Percentiles rank a stretch among this genome's conserved stretches.
phyloP scores from a whole-genome alignment of 2,797 vertebrate genomes.

The Apogon hyalosoma region DNA sequence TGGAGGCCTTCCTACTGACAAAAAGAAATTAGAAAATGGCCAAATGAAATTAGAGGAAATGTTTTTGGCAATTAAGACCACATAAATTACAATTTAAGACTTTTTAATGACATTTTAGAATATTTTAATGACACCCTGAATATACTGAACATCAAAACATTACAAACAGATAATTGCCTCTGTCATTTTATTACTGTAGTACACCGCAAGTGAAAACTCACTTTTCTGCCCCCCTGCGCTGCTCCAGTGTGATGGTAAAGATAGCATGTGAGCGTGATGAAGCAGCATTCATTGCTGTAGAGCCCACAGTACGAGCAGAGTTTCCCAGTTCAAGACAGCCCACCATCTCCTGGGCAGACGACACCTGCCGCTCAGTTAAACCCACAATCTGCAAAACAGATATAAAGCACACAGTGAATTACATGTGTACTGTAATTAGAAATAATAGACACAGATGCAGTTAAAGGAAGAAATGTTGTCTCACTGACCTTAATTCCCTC shows the following conservation, averaged over 20 bases:
- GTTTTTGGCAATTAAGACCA: too few species aligned
- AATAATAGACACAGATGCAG: neutral
- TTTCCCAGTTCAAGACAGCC: slow-evolving; percentile 93
- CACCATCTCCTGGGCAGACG: slow-evolving; percentile 87
- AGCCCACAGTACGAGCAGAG: slow-evolving; percentile 90
- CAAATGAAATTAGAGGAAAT: too few species aligned
- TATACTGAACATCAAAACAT: too few species aligned
- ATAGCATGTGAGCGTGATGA: slow-evolving; percentile 97
- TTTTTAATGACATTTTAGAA: too few species aligned
- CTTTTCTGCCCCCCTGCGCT: slow-evolving; percentile 90
- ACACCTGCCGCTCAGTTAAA: slow-evolving; percentile 89
- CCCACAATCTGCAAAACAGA: slow-evolving; percentile 88
- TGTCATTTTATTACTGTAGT: too few species aligned
- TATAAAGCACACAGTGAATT: neutral
- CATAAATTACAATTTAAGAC: too few species aligned
- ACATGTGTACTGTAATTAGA: neutral
- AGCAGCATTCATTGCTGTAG: slow-evolving; percentile 96
- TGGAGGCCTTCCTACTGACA: too few species aligned
- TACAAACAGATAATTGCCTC: too few species aligned
- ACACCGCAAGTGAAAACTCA: slow-evolving; percentile 72
- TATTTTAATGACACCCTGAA: too few species aligned
- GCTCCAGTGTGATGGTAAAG: slow-evolving; percentile 95
- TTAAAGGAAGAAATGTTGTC: neutral
- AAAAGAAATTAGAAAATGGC: too few species aligned
- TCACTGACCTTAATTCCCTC: slow-evolving; percentile 93